A percentile compares a stretch with the other conserved stretches of the same genome.
phyloP scores from a whole-genome alignment of 2,888 invertebrate genomes.

The Hedya salicella region DNA sequence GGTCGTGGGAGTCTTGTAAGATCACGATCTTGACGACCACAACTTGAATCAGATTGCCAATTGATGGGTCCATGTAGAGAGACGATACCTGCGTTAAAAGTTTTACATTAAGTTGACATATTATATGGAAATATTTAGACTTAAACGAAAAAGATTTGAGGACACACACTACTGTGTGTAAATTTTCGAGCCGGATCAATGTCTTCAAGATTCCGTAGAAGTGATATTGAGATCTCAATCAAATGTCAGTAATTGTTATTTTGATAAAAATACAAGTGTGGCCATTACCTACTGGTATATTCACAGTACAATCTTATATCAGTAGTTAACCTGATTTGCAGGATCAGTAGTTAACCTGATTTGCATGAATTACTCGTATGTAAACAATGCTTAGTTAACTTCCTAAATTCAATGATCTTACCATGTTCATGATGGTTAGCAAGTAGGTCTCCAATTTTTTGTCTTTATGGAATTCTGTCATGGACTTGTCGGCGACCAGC shows the following conservation, averaged over 20 bases:
- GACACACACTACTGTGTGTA: too few species aligned
- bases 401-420: slow-evolving; percentile 51
- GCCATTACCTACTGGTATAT: too few species aligned
- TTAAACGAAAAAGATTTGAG: slow-evolving; percentile 1
- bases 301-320: too few species aligned
- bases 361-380: too few species aligned
- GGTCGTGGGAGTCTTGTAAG: slow-evolving; percentile 87
- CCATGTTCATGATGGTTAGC: slow-evolving; percentile 97
- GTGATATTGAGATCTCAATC: too few species aligned
- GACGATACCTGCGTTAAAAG: slow-evolving; percentile 85
- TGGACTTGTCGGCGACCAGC: slow-evolving; percentile 94
- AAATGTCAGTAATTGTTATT: too few species aligned
- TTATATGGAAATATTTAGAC: background rate
- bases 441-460: slow-evolving; percentile 94
- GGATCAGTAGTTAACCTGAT: too few species aligned
- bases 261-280: background rate
- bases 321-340: too few species aligned
- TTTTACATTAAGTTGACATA: background rate
- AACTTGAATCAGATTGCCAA: slow-evolving; percentile 95
- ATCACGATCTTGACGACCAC: slow-evolving; percentile 94
- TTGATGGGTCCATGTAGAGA: slow-evolving; percentile 93
- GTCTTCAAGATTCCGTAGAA: too few species aligned
- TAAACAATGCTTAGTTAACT: too few species aligned
- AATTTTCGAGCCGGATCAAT: too few species aligned
- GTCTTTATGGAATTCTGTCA: slow-evolving; percentile 94